A percentile compares a stretch with the other conserved stretches of the same genome.
Evolutionary conservation across 2,113 vertebrate species (phyloP).

Genomic region (Petrocephalus microphthalmus): DNA sequence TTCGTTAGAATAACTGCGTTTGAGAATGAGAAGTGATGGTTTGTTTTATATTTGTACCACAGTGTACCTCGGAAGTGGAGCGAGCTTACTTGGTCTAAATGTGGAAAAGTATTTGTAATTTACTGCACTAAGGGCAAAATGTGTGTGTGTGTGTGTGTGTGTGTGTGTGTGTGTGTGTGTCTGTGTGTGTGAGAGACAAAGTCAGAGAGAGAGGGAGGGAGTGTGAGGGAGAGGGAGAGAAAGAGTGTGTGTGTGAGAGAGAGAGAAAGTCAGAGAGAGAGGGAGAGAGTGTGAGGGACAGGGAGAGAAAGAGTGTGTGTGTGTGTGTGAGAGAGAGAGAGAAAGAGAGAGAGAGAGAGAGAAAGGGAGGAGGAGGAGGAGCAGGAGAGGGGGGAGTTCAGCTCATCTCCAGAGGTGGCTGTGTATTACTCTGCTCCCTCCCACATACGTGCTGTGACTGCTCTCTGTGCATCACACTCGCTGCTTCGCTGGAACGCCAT

Average conservation of each 20-base stretch:
- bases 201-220: too few relatives aligned
- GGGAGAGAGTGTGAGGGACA: too few relatives aligned
- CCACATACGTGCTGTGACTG: constrained; percentile 61
- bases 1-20: background rate
- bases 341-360: background rate
- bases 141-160: constrained; percentile 25
- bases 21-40: background rate
- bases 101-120: background rate
- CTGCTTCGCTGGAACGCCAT: background rate
- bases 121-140: constrained; percentile 17
- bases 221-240: too few relatives aligned
- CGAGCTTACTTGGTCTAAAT: background rate
- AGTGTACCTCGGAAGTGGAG: background rate
- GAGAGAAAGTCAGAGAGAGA: too few relatives aligned
- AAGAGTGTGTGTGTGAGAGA: too few relatives aligned
- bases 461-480: constrained; percentile 36
- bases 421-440: constrained; percentile 55
- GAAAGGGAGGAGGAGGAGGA: constrained; percentile 34
- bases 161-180: background rate
- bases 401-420: constrained; percentile 24
- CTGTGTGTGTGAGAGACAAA: too few relatives aligned
- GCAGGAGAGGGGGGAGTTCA: background rate
- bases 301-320: constrained; percentile 9
- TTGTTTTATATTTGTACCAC: background rate
- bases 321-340: constrained; percentile 14